phyloP scores from a whole-genome alignment of 2,113 vertebrate species.

The Sander lucioperca region DNA sequence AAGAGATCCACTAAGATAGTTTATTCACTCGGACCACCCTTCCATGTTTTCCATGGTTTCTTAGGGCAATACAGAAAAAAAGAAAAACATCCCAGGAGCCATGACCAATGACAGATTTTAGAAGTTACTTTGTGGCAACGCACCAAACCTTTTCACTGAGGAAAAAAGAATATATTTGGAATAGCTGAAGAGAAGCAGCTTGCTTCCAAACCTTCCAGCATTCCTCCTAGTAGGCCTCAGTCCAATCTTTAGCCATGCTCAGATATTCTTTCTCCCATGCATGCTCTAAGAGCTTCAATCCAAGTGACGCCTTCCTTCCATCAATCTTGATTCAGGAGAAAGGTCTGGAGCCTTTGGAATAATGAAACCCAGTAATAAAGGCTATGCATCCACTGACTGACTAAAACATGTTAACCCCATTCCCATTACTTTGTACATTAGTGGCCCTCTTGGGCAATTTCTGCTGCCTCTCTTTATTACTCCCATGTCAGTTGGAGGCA shows the following conservation, averaged over 20 bases:
- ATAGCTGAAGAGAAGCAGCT: neutral
- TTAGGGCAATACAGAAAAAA: neutral
- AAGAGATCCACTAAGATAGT: too few species aligned
- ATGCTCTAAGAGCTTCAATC: conserved; percentile 47
- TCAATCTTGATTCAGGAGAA: conserved; percentile 75
- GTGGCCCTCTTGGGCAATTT: conserved; percentile 66
- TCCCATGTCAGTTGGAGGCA: conserved; percentile 38
- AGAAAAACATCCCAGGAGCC: neutral
- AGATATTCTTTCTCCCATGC: conserved; percentile 39
- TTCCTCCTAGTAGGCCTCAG: conserved; percentile 13
- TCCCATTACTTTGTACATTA: conserved; percentile 63
- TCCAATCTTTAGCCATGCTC: conserved; percentile 41
- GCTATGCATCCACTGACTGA: conserved; percentile 68
- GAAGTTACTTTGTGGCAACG: conserved; percentile 22
- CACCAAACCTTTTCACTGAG: conserved; percentile 27
- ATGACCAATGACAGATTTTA: conserved; percentile 34
- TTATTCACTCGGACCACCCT: too few species aligned
- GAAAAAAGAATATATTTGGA: conserved; percentile 1
- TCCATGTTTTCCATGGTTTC: too few species aligned
- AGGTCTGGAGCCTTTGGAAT: conserved; percentile 64
- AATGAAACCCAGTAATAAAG: conserved; percentile 73
- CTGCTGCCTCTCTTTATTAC: conserved; percentile 72
- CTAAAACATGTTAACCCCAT: conserved; percentile 62
- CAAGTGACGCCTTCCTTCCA: conserved; percentile 60
- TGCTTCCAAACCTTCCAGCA: conserved; percentile 14